Conservation (phyloP, 2,113 vertebrate genomes). For the Connochaetes taurinus region DNA sequence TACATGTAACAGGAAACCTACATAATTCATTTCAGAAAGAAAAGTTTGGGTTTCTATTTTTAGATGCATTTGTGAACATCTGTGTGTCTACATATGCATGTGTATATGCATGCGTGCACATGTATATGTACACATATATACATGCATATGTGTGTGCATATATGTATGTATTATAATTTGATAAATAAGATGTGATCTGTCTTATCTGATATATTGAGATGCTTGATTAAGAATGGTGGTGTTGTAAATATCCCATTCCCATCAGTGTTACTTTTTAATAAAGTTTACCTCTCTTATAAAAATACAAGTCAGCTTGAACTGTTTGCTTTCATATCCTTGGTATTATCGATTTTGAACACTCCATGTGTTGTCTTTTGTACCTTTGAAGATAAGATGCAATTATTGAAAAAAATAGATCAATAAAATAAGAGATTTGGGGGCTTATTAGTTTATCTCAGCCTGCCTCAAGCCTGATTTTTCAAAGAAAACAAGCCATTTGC, state of each 20-base stretch:
- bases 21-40: not conserved
- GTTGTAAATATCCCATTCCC: not conserved
- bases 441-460: conserved; percentile 51
- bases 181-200: not conserved
- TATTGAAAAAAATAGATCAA: conserved; percentile 59
- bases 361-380: conserved; percentile 49
- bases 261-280: not conserved
- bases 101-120: not conserved
- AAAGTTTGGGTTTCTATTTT: not conserved
- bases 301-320: conserved; percentile 12
- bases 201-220: not conserved
- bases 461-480: conserved; percentile 21
- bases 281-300: conserved; percentile 40
- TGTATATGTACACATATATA: not conserved
- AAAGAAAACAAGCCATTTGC: conserved; percentile 39
- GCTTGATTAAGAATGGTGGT: not conserved
- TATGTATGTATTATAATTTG: not conserved
- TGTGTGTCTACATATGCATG: not conserved
- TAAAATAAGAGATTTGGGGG: conserved; percentile 42
- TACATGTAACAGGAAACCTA: not conserved
- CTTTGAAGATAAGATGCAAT: conserved; percentile 63
- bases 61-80: not conserved
- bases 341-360: conserved; percentile 52
- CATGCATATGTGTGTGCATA: fast-evolving
- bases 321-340: conserved; percentile 34